Evolutionary conservation across 1,140 invertebrate genomes (phyloP), one percentile per base, ranked within the genome.

Genomic region (Caenorhabditis tropicalis): DNA sequence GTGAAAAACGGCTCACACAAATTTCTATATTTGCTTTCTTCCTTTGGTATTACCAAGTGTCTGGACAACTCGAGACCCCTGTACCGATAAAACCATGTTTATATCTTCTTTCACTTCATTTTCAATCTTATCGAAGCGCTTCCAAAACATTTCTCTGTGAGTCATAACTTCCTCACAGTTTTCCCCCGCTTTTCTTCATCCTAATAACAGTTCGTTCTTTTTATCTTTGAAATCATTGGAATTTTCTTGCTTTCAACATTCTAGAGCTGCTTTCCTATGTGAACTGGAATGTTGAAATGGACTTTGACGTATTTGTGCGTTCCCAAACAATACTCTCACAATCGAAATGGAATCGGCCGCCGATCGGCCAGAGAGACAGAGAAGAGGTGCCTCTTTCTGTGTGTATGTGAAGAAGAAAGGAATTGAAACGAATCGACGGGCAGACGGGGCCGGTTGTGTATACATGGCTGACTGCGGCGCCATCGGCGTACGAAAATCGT

Each of bases 381-480:
- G 65, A 43, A 74, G 65, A 74, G 65, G 65, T 74, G 65, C 65
- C 65, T 74, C 65, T 74, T 10, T 74, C 12, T 74, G 21, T 74
- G 31, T 65, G 65, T 74, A 43, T 74, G 65, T 74, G 36, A 27
- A 74, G 36, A 27, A 74, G 33, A 74, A 43, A 74, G 10, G 65
- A 43, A 43, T 39, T 19, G 65, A 74, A 74, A 74, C 65, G 65
- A 74, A 36, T 65, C 31, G 58, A 65, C 33, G 31, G 58, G 65
- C 36, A 74, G 43, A 74, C 65, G 65, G 65, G 65, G 65, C 65
- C 65, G 65, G 65, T 74, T 74, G 65, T 74, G 65, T 74, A 74
- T 74, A 74, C 65, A 74, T 74, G 65, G 36, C 65, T 46, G 65
- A 46, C 65, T 74, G 65, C 65, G 65, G 65, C 65, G 65, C 65